phyloP scores from a whole-genome alignment of 2,113 vertebrate species.

The Silurus meridionalis region DNA sequence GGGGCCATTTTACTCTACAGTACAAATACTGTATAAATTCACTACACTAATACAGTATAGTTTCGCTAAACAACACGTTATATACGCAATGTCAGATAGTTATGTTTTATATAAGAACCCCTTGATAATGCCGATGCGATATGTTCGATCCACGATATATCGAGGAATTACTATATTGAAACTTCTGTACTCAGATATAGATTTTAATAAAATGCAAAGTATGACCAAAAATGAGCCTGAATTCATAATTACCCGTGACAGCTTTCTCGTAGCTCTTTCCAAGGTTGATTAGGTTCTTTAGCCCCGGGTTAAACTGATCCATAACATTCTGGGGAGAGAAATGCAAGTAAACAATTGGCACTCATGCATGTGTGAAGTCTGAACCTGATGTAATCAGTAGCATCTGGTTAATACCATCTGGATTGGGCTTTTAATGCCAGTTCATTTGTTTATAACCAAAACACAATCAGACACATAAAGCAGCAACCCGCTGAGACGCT shows the following conservation, averaged over 20 bases:
- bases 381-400: conserved; percentile 9
- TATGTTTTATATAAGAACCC: no score
- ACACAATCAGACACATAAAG: neutral
- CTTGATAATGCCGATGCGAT: no score
- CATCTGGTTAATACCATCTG: conserved; percentile 5
- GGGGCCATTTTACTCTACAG: no score
- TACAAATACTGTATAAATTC: no score
- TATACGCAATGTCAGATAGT: no score
- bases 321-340: conserved; percentile 85
- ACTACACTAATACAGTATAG: no score
- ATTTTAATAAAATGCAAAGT: neutral
- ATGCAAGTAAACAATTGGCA: conserved; percentile 2
- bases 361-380: conserved; percentile 32
- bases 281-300: conserved; percentile 93
- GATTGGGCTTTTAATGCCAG: neutral
- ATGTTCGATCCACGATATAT: no score
- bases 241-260: conserved; percentile 78
- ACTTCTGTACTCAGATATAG: neutral
- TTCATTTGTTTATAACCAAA: neutral
- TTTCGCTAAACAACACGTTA: no score
- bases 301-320: conserved; percentile 97
- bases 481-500: neutral
- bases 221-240: neutral
- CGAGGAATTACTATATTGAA: no score
- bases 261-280: conserved; percentile 98